phyloP scores from a whole-genome alignment of 64 coral and sea anemone genomes.

The Acropora tenuis region DNA sequence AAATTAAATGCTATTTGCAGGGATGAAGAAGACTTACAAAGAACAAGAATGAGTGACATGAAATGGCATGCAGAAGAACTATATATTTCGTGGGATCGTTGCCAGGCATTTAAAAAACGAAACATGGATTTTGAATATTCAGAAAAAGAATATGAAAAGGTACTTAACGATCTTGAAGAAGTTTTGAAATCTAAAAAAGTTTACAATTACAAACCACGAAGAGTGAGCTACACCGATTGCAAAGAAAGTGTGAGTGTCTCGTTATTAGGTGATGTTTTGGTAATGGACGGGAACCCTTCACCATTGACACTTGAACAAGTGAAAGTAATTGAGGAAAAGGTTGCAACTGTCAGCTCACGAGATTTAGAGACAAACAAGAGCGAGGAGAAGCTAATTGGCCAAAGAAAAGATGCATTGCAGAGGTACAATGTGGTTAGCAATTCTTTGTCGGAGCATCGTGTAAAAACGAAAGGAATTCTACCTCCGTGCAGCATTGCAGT shows the following conservation, averaged over 20 bases:
- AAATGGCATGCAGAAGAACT: neutral
- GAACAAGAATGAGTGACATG: neutral
- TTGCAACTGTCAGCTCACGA: neutral
- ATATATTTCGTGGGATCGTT: neutral
- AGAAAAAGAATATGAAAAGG: neutral
- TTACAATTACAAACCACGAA: neutral
- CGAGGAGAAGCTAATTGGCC: neutral
- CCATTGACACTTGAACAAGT: neutral
- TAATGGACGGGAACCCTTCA: neutral
- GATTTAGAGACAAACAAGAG: neutral
- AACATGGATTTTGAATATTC: neutral
- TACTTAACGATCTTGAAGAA: neutral
- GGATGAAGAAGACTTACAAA: neutral
- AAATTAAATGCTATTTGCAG: neutral
- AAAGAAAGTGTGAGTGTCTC: neutral
- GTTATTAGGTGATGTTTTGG: neutral
- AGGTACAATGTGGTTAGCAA: neutral
- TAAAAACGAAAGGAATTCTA: neutral
- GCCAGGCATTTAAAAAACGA: neutral
- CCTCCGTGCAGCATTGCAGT: conserved; percentile 1
- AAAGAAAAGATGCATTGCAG: no score
- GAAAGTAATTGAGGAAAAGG: neutral
- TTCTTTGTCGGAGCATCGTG: no score
- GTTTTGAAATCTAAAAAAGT: neutral
- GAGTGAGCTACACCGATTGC: neutral